Percentiles rank a stretch among this genome's conserved stretches.
phyloP scores from a whole-genome alignment of 2,113 vertebrate species.

The Tragelaphus scriptus region DNA sequence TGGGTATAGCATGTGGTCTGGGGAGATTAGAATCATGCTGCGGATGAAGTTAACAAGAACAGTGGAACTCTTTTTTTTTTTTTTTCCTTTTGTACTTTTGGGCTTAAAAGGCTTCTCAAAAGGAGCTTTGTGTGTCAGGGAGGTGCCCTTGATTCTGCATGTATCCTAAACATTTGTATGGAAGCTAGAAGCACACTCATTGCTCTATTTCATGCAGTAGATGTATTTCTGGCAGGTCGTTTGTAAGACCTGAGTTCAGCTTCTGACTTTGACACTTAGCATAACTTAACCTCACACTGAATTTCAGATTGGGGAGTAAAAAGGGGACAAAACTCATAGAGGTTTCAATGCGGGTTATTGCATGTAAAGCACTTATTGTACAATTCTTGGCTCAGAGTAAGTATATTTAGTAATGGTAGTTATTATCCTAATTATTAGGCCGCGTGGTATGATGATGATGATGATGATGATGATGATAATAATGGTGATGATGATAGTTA shows the following conservation, averaged over 20 bases:
- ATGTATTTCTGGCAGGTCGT: not conserved
- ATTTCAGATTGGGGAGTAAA: not conserved
- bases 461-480: not conserved
- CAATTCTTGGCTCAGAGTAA: not conserved
- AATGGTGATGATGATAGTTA: not conserved
- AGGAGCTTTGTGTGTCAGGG: constrained; percentile 3
- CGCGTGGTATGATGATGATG: not conserved
- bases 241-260: not conserved
- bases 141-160: not conserved
- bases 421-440: constrained; percentile 5
- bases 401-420: not conserved
- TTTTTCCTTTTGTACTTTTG: not conserved
- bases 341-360: not conserved
- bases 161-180: not conserved
- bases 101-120: not conserved
- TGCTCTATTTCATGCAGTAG: not conserved
- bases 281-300: not conserved
- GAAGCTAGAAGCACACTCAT: not conserved
- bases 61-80: not conserved
- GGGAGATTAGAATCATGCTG: not conserved
- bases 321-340: not conserved
- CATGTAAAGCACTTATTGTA: not conserved
- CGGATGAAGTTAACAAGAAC: not conserved
- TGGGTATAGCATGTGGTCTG: constrained; percentile 56
- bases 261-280: not conserved